phyloP scores from a whole-genome alignment of 2,888 invertebrate species.

The Nomada lathburiana region DNA sequence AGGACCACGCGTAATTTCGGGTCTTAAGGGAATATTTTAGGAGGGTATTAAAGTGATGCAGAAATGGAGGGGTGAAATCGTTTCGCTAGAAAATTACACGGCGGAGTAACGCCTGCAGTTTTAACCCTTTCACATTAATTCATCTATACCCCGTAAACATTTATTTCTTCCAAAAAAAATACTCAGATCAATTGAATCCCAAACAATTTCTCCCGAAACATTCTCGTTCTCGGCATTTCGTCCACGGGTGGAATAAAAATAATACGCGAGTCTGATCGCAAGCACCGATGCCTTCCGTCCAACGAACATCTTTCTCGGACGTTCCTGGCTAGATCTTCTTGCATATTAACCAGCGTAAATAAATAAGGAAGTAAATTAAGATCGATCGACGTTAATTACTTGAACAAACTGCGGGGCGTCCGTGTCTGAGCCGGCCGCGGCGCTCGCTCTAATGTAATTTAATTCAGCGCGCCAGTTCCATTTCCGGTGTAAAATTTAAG shows the following conservation, averaged over 20 bases:
- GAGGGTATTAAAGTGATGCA: not conserved
- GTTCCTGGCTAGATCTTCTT: not conserved
- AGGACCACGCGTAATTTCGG: not conserved
- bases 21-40: not conserved
- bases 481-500: constrained; percentile 58
- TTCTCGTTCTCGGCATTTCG: not conserved
- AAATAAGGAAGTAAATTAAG: constrained; percentile 17
- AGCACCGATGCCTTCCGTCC: not conserved
- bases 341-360: constrained; percentile 10
- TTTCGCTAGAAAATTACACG: not conserved
- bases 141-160: too few species aligned
- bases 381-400: constrained; percentile 44
- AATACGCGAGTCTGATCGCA: not conserved
- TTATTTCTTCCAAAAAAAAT: too few species aligned
- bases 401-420: constrained; percentile 16
- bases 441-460: constrained; percentile 37
- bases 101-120: not conserved
- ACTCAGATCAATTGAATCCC: not conserved
- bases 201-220: not conserved
- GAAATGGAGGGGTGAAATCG: not conserved
- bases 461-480: constrained; percentile 42
- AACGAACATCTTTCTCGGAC: not conserved
- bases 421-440: not conserved
- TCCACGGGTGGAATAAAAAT: not conserved
- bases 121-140: too few species aligned